Evolutionary conservation across 30 jellyfish, hydroid and myxozoan genomes (phyloP), one percentile per base, ranked within the genome.

Genomic region (Chrysaora quinquecirrha): DNA sequence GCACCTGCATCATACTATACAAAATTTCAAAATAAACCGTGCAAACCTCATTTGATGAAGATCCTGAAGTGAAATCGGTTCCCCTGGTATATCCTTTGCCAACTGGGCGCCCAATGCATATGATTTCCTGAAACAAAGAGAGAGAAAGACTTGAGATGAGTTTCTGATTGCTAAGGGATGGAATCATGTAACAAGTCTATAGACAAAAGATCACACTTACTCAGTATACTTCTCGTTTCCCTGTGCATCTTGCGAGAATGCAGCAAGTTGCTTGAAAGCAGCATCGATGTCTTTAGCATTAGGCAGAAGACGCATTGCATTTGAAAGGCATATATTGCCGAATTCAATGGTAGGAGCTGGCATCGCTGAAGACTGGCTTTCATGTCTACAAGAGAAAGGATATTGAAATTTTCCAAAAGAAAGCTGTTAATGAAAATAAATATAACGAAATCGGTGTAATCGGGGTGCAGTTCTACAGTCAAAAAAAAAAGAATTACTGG

Each of bases 351-450:
- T 89, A 0, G 96, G 90, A 14, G 96, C 89, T 19, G 98, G 98
- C 97, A 93, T 93, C 16, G 98, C 98, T 0, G 98, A 85, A 3
- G 98, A 93, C 73, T 93, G 98, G 75, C 96, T 90, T 35, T 85
- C 93, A 43, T 73, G 93, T 32, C 98, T 87, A 79, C 3, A 74
- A 80, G 25, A 20, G 34, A 61, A 64, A 83, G 14, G 2, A 20
- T 58, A 1, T 47, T 14, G 30, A 10, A 10, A 14, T 20, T 0
- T 38, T 19, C 22, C 21, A 32, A 47, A 52, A 0, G 48, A 7
- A n/a, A n/a, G n/a, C n/a, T n/a, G n/a, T n/a, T n/a, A n/a, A n/a
- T n/a, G n/a, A n/a, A n/a, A n/a, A n/a, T n/a, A n/a, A n/a, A n/a
- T n/a, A n/a, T n/a, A n/a, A n/a, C n/a, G n/a, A n/a, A n/a, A n/a